These are phyloP conservation scores for Osmerus mordax DNA, from an alignment of 2,113 vertebrate species.

Conservation along the genomic window DNA sequence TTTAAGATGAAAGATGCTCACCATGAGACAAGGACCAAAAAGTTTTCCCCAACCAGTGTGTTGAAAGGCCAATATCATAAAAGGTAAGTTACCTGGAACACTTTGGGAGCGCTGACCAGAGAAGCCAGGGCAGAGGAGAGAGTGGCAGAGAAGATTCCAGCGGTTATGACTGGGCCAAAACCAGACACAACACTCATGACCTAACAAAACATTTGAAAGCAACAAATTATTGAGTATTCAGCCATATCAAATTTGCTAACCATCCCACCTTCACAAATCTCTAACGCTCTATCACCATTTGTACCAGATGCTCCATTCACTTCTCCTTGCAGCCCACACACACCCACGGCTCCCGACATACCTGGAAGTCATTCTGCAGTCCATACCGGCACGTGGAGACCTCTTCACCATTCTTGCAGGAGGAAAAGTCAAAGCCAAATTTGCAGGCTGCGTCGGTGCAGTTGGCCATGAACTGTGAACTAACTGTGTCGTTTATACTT, in stretches of 20 bases:
- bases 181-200: constrained; percentile 95
- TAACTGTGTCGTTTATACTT: constrained; percentile 73
- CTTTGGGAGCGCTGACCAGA: constrained; percentile 96
- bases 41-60: too few species aligned
- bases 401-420: constrained; percentile 59
- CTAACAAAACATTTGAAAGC: constrained; percentile 58
- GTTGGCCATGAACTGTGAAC: constrained; percentile 63
- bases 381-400: constrained; percentile 72
- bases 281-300: too few species aligned
- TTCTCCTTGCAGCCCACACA: not conserved
- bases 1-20: too few species aligned
- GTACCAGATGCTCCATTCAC: not conserved
- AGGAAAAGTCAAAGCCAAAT: constrained; percentile 85
- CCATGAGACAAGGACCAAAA: too few species aligned
- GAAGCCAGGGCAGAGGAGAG: constrained; percentile 97
- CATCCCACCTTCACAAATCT: not conserved
- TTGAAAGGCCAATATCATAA: too few species aligned
- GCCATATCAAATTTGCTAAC: not conserved
- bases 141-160: constrained; percentile 97
- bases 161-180: constrained; percentile 92
- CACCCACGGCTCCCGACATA: constrained; percentile 41
- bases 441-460: constrained; percentile 87
- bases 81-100: constrained; percentile 85
- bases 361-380: constrained; percentile 87
- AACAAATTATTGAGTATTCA: not conserved